Percentiles rank a stretch among this genome's conserved stretches.
Evolutionary conservation across 2,797 vertebrate species (phyloP).

Genomic region (Buceros bicornis): DNA sequence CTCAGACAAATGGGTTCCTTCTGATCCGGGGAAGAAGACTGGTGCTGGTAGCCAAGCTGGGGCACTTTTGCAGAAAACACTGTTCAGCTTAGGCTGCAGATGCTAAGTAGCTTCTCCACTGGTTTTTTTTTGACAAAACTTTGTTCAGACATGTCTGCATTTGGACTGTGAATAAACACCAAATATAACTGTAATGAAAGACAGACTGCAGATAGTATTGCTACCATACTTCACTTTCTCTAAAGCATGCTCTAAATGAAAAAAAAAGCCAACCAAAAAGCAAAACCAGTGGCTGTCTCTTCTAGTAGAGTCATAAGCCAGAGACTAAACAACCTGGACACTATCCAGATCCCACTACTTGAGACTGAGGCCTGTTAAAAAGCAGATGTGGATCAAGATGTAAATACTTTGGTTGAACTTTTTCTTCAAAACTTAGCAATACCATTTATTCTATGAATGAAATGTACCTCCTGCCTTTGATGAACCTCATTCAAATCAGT

Average conservation of each 20-base stretch:
- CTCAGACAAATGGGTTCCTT: neutral
- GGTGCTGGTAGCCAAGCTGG: neutral
- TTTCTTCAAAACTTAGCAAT: neutral
- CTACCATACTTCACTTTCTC: neutral
- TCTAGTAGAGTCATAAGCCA: neutral
- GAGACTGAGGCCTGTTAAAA: neutral
- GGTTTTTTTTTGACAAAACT: neutral
- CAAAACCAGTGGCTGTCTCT: neutral
- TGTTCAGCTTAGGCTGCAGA: neutral
- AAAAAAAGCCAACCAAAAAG: neutral
- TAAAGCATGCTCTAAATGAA: neutral
- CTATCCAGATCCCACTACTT: neutral
- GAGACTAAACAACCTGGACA: neutral
- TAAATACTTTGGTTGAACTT: conserved; percentile 26
- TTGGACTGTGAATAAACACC: neutral
- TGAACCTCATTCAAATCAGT: neutral
- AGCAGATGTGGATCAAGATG: neutral
- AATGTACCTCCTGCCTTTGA: neutral
- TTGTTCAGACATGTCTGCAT: neutral
- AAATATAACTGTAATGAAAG: neutral
- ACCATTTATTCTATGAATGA: neutral
- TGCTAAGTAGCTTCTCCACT: neutral
- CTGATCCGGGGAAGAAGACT: neutral
- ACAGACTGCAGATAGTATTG: neutral
- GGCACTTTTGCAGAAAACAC: neutral